Base-by-base conservation (phyloP, 1,140 invertebrate species). In the Aphidius gifuensis region DNA sequence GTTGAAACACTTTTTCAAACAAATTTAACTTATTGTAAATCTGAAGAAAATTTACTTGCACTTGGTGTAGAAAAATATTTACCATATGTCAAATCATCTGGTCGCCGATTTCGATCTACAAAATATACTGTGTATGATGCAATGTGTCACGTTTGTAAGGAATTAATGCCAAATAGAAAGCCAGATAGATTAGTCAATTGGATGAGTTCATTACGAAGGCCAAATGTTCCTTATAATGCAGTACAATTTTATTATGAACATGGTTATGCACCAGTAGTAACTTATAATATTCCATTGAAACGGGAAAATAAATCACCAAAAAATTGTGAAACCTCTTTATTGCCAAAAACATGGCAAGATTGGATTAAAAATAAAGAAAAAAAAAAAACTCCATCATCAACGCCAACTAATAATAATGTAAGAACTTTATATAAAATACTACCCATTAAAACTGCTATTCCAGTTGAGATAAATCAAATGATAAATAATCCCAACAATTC, bases 61-160 rank as follows among this genome's bases (percentile, higher is more conserved):
- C 62, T 89, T 48, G 87, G 86, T 7, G 68, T 89, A 32, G 85
- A 87, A 64, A 80, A 87, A 64, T 88, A 87, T 74, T 64, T 80
- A 44, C 74, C 78, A 56, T 78, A 77, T 64, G 68, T 81, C 16
- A 55, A 69, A 61, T 59, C 60, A 46, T 69, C 68, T 61, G 57
- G 66, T 56, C 73, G 62, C n/a, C 73, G 71, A 68, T 75, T 71
- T 66, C 70, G 74, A 63, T 58, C 51, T 9, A 73, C 75, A 42
- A 65, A 68, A 64, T 61, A 78, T 58, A 67, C 69, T 9, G 46
- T 82, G 23, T 59, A 66, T 38, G 78, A 81, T 64, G 72, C 74
- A 47, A 56, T 67, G 7, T 59, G 75, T 61, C 68, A 76, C 57
- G 80, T 81, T 49, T 44, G 58, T n/a, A 66, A 74, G 57, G 77